These are phyloP conservation scores for Nyctalus aviator DNA, from an alignment of 2,797 vertebrate genomes.

Conservation along the genomic window DNA sequence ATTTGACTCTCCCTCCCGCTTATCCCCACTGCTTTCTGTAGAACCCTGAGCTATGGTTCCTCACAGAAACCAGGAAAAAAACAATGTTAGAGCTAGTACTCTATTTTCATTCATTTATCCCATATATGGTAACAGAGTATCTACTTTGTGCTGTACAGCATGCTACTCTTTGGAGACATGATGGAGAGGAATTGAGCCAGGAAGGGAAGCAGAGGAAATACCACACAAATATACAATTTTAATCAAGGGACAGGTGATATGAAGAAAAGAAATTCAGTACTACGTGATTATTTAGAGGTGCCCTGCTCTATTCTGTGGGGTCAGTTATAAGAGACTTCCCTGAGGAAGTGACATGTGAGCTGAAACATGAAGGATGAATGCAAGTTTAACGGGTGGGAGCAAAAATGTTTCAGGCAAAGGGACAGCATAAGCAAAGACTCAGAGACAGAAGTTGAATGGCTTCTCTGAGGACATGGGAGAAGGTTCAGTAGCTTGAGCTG, in stretches of 20 bases:
- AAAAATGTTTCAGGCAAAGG: background rate
- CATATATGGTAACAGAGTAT: background rate
- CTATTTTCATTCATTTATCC: background rate
- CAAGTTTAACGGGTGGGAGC: background rate
- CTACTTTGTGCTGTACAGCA: background rate
- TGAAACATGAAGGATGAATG: conserved; percentile 3
- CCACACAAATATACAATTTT: background rate
- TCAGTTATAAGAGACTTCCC: background rate
- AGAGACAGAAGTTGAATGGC: background rate
- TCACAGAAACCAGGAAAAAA: background rate
- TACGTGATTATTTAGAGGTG: background rate
- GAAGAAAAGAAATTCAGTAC: background rate
- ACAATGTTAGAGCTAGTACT: background rate
- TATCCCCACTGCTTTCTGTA: background rate
- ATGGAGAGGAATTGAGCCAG: background rate
- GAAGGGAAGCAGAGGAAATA: background rate
- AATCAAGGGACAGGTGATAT: background rate
- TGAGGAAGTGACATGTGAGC: background rate
- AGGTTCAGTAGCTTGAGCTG: background rate
- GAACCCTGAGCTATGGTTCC: background rate
- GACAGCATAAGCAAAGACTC: background rate
- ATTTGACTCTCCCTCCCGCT: background rate
- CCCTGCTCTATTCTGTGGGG: background rate
- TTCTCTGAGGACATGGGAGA: background rate
- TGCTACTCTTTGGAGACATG: background rate